Evolutionary conservation across 2,113 vertebrate genomes (phyloP).

Genomic region (Ramphastos sulfuratus): DNA sequence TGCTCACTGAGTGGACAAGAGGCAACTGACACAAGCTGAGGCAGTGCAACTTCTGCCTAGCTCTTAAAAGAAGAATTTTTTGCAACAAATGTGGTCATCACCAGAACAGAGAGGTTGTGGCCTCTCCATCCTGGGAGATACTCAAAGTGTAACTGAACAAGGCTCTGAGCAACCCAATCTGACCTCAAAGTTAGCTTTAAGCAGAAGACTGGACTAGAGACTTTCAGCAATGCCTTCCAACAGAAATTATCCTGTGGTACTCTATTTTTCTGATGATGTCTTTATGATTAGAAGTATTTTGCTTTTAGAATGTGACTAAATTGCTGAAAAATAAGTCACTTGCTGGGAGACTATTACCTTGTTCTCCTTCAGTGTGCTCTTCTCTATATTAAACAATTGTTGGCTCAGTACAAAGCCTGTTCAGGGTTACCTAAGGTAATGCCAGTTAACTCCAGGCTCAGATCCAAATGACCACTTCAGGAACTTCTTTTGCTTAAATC

Average conservation of each 20-base stretch:
- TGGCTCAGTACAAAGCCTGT: conserved; percentile 6
- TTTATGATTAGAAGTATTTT: background rate
- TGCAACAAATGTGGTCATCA: fast-evolving
- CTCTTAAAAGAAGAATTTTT: background rate
- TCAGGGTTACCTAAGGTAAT: conserved; percentile 28
- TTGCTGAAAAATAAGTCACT: background rate
- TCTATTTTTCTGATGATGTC: background rate
- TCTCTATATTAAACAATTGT: background rate
- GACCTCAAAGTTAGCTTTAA: background rate
- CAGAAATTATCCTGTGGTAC: background rate
- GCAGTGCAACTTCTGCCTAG: background rate
- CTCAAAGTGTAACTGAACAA: background rate
- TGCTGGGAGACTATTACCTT: background rate
- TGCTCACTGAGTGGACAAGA: fast-evolving
- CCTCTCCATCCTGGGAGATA: background rate
- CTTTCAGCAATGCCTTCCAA: background rate
- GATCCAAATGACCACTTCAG: conserved; percentile 33
- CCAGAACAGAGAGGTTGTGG: background rate
- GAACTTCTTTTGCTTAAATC: background rate
- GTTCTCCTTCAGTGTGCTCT: background rate
- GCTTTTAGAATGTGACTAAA: background rate
- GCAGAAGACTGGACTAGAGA: background rate
- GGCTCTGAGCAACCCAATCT: background rate
- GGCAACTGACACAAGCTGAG: fast-evolving
- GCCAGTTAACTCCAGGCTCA: conserved; percentile 2